Evolutionary conservation across 2,113 vertebrate species (phyloP).

Genomic region (Hippocampus barbouri): DNA sequence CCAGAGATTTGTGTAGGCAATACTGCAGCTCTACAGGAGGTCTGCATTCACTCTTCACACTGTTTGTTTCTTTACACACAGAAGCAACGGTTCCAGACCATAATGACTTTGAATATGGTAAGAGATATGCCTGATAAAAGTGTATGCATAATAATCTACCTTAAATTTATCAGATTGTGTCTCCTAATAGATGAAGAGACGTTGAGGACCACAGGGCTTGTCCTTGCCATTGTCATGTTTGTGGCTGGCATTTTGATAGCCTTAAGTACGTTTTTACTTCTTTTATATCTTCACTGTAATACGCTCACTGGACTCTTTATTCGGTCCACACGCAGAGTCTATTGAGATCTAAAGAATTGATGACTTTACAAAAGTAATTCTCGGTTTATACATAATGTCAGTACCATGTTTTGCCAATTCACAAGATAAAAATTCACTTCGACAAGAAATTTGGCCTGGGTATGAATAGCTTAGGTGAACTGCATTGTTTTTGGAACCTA

Average conservation of each 20-base stretch:
- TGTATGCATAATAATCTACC: background rate
- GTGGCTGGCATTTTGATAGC: slow-evolving; percentile 83
- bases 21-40: slow-evolving; percentile 32
- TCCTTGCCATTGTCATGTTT: slow-evolving; percentile 82
- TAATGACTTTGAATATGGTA: slow-evolving; percentile 75
- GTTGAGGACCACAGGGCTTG: slow-evolving; percentile 79
- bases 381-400: too few species aligned
- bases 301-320: background rate
- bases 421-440: too few species aligned
- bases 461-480: too few species aligned
- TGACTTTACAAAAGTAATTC: background rate
- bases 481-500: too few species aligned
- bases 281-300: background rate
- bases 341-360: background rate
- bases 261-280: slow-evolving; percentile 75
- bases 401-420: too few species aligned
- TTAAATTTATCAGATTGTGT: background rate
- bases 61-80: slow-evolving; percentile 38
- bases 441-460: too few species aligned
- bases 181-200: slow-evolving; percentile 80
- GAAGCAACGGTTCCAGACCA: slow-evolving; percentile 57
- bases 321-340: background rate
- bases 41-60: slow-evolving; percentile 9
- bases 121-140: slow-evolving; percentile 20
- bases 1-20: slow-evolving; percentile 35